Percentiles rank a stretch among this genome's conserved stretches.
These are phyloP conservation scores for Hydraecia micacea DNA, from an alignment of 2,888 invertebrate species.

Conservation along the genomic window DNA sequence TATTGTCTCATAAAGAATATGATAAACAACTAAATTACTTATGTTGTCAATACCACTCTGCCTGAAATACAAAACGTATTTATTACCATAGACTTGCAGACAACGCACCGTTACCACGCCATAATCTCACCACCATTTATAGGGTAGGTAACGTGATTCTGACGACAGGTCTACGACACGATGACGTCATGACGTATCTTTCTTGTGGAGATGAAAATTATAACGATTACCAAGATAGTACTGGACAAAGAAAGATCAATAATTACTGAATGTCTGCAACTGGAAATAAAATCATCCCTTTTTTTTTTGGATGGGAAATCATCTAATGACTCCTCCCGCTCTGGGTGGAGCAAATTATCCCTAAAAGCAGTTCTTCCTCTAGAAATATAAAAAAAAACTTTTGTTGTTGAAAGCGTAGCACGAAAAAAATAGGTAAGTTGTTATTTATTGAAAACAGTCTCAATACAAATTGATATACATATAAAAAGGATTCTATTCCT, in stretches of 20 bases:
- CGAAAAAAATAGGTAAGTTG: background rate
- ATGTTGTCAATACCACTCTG: conserved; percentile 12
- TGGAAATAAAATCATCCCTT: background rate
- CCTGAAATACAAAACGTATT: conserved; percentile 27
- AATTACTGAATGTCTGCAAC: background rate
- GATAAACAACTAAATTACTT: conserved; percentile 1
- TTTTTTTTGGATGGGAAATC: too few relatives aligned
- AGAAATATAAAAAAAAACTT: background rate
- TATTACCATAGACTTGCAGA: conserved; percentile 43
- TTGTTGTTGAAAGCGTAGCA: background rate
- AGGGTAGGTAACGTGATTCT: background rate
- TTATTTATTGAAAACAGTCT: background rate
- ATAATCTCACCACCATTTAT: conserved; percentile 18
- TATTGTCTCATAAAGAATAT: background rate
- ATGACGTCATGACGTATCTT: background rate
- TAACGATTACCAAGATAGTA: background rate
- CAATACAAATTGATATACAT: background rate
- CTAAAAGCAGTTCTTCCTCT: too few relatives aligned
- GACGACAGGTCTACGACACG: conserved; percentile 13
- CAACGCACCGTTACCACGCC: conserved; percentile 17
- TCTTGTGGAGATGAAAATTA: too few relatives aligned
- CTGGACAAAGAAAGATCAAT: background rate
- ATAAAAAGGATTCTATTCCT: background rate
- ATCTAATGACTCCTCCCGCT: too few relatives aligned
- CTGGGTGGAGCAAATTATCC: too few relatives aligned